Evolutionary conservation across 2,888 invertebrate species (phyloP).

Genomic region (Ectemnius continuus): DNA sequence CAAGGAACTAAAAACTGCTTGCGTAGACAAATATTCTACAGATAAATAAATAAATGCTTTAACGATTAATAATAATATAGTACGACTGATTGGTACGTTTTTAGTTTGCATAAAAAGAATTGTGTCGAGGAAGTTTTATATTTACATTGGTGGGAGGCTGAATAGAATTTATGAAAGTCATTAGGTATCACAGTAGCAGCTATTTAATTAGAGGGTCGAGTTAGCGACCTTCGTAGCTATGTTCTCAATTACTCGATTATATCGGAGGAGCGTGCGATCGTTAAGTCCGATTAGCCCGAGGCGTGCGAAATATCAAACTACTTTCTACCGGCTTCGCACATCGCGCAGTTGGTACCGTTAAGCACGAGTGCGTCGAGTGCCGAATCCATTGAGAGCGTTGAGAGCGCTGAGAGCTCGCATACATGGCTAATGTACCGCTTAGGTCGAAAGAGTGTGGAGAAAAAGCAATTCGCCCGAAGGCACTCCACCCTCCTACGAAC

Average conservation of each 20-base stretch:
- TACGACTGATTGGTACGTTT: too few relatives aligned
- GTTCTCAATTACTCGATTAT: constrained; percentile 40
- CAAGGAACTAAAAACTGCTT: too few relatives aligned
- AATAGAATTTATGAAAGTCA: too few relatives aligned
- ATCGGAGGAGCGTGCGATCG: constrained; percentile 7
- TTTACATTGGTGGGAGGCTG: too few relatives aligned
- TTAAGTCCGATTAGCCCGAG: constrained; percentile 6
- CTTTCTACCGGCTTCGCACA: constrained; percentile 61
- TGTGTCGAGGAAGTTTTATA: too few relatives aligned
- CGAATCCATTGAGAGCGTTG: constrained; percentile 15
- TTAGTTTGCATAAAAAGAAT: too few relatives aligned
- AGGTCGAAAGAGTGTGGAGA: not conserved
- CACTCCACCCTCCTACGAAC: too few relatives aligned
- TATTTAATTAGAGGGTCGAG: not conserved
- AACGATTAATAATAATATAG: too few relatives aligned
- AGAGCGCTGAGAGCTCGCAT: not conserved
- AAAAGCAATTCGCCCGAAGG: too few relatives aligned
- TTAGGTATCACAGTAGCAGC: too few relatives aligned
- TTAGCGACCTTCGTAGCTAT: constrained; percentile 20
- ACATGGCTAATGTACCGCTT: constrained; percentile 7
- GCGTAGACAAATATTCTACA: too few relatives aligned
- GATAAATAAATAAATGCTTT: too few relatives aligned
- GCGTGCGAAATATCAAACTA: constrained; percentile 65
- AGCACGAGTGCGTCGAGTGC: constrained; percentile 26
- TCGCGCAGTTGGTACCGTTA: constrained; percentile 36